phyloP scores from a whole-genome alignment of 2,888 invertebrate species.

The Heterodera filipjevi region DNA sequence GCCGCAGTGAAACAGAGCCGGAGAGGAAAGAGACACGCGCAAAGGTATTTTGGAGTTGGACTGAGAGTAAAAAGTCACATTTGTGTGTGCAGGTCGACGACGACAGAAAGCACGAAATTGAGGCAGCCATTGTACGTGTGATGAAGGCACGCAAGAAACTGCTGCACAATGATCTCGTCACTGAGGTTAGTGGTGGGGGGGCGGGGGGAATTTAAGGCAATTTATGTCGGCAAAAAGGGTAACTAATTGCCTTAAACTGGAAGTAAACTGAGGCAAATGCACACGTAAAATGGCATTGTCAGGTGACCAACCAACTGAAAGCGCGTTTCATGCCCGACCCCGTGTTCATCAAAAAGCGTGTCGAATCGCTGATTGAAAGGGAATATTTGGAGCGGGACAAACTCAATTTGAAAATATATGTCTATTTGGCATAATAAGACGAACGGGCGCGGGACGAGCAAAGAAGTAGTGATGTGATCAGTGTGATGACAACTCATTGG shows the following conservation, averaged over 20 bases:
- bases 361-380: slow-evolving; percentile 97
- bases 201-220: too few species aligned
- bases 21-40: slow-evolving; percentile 95
- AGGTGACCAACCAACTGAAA: slow-evolving; percentile 89
- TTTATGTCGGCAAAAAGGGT: too few species aligned
- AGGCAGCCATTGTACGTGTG: slow-evolving; percentile 97
- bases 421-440: slow-evolving; percentile 24
- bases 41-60: slow-evolving; percentile 48
- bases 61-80: neutral
- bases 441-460: neutral
- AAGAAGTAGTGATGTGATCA: neutral
- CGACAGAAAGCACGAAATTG: slow-evolving; percentile 98
- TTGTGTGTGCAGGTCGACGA: slow-evolving; percentile 77
- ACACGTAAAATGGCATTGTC: slow-evolving; percentile 15
- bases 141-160: slow-evolving; percentile 97
- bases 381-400: slow-evolving; percentile 97
- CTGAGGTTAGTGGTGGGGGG: slow-evolving; percentile 82
- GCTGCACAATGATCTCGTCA: slow-evolving; percentile 83
- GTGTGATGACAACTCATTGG: neutral
- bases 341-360: slow-evolving; percentile 96
- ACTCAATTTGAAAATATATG: slow-evolving; percentile 76
- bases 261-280: too few species aligned
- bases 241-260: too few species aligned
- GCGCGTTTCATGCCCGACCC: slow-evolving; percentile 96
- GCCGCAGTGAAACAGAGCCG: slow-evolving; percentile 89